Evolutionary conservation across 2,888 invertebrate species (phyloP).

Genomic region (Lasioglossum villosulum): DNA sequence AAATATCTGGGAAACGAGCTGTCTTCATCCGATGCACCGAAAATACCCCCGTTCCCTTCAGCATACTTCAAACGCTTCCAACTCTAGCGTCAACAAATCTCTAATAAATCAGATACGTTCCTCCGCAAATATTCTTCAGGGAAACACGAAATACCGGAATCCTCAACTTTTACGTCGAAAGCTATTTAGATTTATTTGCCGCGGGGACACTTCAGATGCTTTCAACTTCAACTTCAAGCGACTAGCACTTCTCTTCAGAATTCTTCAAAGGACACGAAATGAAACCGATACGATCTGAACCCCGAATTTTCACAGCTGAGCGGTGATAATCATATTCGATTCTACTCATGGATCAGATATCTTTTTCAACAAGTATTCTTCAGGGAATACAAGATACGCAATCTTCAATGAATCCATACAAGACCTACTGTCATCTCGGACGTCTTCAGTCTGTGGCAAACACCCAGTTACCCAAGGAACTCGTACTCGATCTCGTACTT

Average conservation of each 20-base stretch:
- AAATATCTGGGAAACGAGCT: neutral
- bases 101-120: neutral
- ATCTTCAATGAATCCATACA: too few species aligned
- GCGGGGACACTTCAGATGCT: neutral
- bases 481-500: neutral
- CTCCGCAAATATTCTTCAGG: neutral
- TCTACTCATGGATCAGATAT: neutral
- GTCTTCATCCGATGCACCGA: neutral
- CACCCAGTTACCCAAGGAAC: neutral
- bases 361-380: too few species aligned
- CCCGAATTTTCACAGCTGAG: neutral
- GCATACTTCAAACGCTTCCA: neutral
- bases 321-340: neutral
- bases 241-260: too few species aligned
- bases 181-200: neutral
- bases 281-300: too few species aligned
- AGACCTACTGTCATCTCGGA: too few species aligned
- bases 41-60: neutral
- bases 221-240: neutral
- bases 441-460: too few species aligned
- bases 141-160: neutral
- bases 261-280: neutral
- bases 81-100: neutral
- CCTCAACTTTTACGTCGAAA: neutral
- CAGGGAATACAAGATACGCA: too few species aligned